Conservation (phyloP, 2,888 invertebrate genomes). For the Brachylomia viminalis region DNA sequence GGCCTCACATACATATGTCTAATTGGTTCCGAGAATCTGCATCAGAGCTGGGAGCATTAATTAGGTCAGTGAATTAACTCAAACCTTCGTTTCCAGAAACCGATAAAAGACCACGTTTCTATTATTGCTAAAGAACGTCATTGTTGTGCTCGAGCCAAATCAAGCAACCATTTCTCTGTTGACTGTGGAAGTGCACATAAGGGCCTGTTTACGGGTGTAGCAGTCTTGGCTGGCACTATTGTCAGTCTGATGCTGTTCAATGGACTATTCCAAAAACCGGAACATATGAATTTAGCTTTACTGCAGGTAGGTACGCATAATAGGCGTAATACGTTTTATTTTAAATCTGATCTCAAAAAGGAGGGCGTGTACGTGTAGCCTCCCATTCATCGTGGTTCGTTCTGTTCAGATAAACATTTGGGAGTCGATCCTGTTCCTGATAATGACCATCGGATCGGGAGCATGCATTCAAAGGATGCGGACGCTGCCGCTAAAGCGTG, state of each 20-base stretch:
- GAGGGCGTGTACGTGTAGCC: background rate
- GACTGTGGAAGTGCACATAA: constrained; percentile 94
- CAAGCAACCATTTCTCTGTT: constrained; percentile 91
- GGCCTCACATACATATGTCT: constrained; percentile 11
- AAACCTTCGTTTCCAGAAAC: constrained; percentile 71
- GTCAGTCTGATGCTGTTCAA: constrained; percentile 93
- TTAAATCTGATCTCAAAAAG: background rate
- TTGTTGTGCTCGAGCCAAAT: constrained; percentile 80
- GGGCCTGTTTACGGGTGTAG: constrained; percentile 92
- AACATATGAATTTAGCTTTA: constrained; percentile 91
- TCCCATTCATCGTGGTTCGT: background rate
- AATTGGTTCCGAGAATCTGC: constrained; percentile 30
- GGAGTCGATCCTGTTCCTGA: constrained; percentile 85
- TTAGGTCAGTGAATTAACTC: constrained; percentile 33
- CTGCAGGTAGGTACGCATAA: constrained; percentile 85
- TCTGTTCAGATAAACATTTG: constrained; percentile 89
- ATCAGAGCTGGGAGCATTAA: constrained; percentile 30
- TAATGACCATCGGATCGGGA: constrained; percentile 85
- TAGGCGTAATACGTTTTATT: background rate
- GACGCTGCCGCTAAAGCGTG: constrained; percentile 78
- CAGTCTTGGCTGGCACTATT: constrained; percentile 92
- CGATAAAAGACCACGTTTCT: constrained; percentile 61
- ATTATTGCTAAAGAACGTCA: constrained; percentile 63
- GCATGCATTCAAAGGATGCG: constrained; percentile 86
- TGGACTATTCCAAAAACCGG: constrained; percentile 90